Conservation (phyloP, 2,797 vertebrate genomes). For the Lateolabrax maculatus region DNA sequence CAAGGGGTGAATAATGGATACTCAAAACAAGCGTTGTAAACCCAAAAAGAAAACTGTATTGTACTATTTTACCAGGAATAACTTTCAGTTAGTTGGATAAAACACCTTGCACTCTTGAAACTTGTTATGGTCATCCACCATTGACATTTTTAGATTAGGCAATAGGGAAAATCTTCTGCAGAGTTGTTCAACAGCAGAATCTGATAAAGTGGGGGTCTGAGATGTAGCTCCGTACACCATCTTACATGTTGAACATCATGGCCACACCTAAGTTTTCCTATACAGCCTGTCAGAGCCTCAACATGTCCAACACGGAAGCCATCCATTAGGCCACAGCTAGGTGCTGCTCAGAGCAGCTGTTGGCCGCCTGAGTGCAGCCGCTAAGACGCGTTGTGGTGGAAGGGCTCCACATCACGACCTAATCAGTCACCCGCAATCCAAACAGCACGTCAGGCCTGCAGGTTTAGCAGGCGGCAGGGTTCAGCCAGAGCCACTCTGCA, state of each 20-base stretch:
- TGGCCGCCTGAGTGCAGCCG: conserved; percentile 52
- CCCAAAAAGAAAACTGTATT: too few relatives aligned
- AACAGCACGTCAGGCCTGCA: conserved; percentile 69
- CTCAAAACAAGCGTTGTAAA: too few relatives aligned
- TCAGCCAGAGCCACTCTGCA: conserved; percentile 60
- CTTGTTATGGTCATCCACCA: neutral
- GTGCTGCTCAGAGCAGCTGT: conserved; percentile 48
- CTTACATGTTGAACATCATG: conserved; percentile 33
- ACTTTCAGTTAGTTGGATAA: neutral
- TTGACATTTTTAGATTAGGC: neutral
- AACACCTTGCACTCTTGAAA: neutral
- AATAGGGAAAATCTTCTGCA: neutral
- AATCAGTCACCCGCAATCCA: conserved; percentile 75
- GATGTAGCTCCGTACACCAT: neutral
- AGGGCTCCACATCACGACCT: conserved; percentile 58
- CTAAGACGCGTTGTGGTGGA: conserved; percentile 35
- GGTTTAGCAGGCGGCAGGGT: conserved; percentile 51
- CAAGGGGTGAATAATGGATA: too few relatives aligned
- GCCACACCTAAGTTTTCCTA: conserved; percentile 51
- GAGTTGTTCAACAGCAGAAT: conserved; percentile 6
- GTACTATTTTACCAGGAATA: neutral
- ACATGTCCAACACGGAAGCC: conserved; percentile 21
- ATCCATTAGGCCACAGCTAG: conserved; percentile 57
- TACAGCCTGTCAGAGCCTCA: conserved; percentile 55
- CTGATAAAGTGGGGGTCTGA: neutral